phyloP scores from a whole-genome alignment of 2,113 vertebrate genomes.

The Numenius arquata region DNA sequence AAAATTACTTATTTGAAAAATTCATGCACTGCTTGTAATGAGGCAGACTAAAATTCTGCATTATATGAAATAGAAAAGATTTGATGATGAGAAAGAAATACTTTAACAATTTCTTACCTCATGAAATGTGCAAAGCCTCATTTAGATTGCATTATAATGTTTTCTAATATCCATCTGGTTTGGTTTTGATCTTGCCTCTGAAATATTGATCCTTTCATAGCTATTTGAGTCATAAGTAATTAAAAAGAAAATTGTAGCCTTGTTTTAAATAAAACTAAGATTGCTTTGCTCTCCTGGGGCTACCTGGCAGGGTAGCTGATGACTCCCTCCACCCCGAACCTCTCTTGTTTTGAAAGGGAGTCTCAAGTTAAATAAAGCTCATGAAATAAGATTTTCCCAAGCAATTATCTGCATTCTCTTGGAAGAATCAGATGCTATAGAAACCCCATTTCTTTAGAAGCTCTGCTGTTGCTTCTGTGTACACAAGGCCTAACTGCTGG shows the following conservation, averaged over 20 bases:
- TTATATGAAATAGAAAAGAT: neutral
- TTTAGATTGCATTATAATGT: slow-evolving; percentile 23
- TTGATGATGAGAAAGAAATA: neutral
- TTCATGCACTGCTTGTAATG: neutral
- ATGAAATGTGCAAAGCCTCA: slow-evolving; percentile 21
- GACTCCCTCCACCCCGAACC: neutral
- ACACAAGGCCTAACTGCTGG: neutral
- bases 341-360: neutral
- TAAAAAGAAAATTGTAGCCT: neutral
- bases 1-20: neutral
- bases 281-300: neutral
- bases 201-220: slow-evolving; percentile 33
- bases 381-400: neutral
- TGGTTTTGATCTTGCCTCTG: neutral
- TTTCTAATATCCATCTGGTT: slow-evolving; percentile 15
- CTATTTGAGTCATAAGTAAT: slow-evolving; percentile 4
- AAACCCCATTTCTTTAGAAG: neutral
- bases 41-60: neutral
- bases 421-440: neutral
- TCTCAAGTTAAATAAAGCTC: neutral
- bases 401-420: neutral
- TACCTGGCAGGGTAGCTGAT: neutral
- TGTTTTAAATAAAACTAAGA: neutral
- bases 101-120: neutral
- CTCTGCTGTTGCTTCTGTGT: neutral